phyloP scores from a whole-genome alignment of 2,797 vertebrate genomes.

The Catharus ustulatus region DNA sequence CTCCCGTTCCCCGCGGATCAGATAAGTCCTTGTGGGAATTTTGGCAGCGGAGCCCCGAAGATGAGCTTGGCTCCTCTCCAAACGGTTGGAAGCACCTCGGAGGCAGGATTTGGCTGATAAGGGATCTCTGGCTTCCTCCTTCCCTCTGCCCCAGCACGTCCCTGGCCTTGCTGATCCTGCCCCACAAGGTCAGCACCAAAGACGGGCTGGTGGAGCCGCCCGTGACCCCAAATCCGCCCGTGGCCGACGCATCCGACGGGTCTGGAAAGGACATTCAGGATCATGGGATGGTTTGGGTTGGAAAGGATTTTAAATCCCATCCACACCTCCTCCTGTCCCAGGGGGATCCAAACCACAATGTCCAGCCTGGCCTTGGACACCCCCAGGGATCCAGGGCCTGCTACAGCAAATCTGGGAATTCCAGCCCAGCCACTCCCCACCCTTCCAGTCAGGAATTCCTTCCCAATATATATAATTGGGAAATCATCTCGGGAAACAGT shows the following conservation, averaged over 20 bases:
- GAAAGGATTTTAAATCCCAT: background rate
- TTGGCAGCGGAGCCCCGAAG: background rate
- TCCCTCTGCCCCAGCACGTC: background rate
- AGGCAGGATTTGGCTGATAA: constrained; percentile 19
- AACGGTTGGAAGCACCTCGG: background rate
- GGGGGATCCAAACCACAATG: background rate
- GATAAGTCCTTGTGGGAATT: background rate
- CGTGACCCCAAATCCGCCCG: rapidly evolving
- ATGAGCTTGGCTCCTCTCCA: background rate
- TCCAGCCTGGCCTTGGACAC: background rate
- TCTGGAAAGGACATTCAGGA: rapidly evolving
- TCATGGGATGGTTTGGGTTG: background rate
- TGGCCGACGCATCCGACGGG: rapidly evolving
- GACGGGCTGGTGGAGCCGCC: rapidly evolving
- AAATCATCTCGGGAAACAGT: background rate
- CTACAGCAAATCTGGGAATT: background rate
- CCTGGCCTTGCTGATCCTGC: background rate
- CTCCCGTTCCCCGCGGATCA: background rate
- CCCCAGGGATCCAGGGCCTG: background rate
- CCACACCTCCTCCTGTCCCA: rapidly evolving
- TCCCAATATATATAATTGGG: rapidly evolving
- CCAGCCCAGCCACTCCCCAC: rapidly evolving
- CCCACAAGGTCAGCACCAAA: background rate
- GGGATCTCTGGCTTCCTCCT: constrained; percentile 34
- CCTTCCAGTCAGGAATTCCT: background rate